These are phyloP conservation scores for Nephrotoma appendiculata DNA, from an alignment of 2,888 invertebrate genomes.

Conservation along the genomic window DNA sequence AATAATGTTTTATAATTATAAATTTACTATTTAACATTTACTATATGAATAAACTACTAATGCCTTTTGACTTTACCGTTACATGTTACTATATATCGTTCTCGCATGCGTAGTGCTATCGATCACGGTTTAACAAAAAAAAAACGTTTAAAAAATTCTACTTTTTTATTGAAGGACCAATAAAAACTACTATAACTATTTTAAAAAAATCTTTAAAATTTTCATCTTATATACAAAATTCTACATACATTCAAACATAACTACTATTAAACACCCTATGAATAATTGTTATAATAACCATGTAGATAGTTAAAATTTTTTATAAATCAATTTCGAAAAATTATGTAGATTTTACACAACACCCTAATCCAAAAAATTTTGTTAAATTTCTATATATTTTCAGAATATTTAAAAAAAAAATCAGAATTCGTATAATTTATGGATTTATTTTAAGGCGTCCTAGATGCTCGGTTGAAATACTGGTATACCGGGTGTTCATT, in stretches of 20 bases:
- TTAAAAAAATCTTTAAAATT: not conserved
- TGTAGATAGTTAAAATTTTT: not conserved
- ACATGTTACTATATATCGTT: not conserved
- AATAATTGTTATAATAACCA: not conserved
- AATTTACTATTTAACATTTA: not conserved
- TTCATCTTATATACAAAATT: not conserved
- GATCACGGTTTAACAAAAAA: not conserved
- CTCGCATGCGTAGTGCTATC: not conserved
- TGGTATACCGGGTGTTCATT: too few species aligned
- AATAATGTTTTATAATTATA: conserved; percentile 8
- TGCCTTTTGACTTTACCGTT: not conserved
- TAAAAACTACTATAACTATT: not conserved
- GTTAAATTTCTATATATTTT: not conserved
- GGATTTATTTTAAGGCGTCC: too few species aligned
- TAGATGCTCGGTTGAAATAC: too few species aligned
- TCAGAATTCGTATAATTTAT: too few species aligned
- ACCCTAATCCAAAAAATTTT: not conserved
- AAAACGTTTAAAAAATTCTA: not conserved
- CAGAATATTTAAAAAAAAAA: not conserved
- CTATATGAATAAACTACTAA: not conserved
- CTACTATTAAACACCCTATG: not conserved
- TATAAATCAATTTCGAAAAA: not conserved
- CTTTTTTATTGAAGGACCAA: not conserved
- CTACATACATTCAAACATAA: not conserved
- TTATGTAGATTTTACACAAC: not conserved